phyloP scores from a whole-genome alignment of 2,113 vertebrate species.

The Proterorhinus semilunaris region DNA sequence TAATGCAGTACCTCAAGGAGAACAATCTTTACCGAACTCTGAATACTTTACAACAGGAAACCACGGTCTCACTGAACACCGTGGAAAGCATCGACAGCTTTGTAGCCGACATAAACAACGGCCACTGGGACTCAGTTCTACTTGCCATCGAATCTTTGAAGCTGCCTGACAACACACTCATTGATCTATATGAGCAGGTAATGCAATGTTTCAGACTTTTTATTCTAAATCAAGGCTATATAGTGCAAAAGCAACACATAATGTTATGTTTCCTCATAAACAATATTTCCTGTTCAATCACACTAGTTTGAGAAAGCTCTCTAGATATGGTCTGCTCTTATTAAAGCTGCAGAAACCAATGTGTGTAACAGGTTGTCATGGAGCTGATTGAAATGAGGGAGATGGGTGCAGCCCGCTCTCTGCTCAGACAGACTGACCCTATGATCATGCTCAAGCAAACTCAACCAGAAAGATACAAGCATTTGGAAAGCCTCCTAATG shows the following conservation, averaged over 20 bases:
- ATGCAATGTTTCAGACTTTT: neutral
- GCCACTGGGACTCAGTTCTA: constrained; percentile 97
- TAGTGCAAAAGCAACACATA: too few relatives aligned
- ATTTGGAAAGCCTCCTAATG: constrained; percentile 91
- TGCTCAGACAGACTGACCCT: constrained; percentile 93
- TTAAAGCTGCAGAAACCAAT: neutral
- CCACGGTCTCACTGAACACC: constrained; percentile 93
- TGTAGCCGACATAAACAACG: constrained; percentile 92
- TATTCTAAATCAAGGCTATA: neutral
- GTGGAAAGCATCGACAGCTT: constrained; percentile 99
- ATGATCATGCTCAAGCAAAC: constrained; percentile 99
- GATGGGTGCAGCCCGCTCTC: constrained; percentile 90
- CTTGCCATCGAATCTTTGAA: constrained; percentile 96
- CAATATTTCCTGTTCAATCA: neutral
- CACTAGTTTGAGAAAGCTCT: neutral
- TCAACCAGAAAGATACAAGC: constrained; percentile 89
- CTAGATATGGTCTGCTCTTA: neutral
- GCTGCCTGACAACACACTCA: constrained; percentile 93
- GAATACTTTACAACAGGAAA: constrained; percentile 92
- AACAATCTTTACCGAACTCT: constrained; percentile 92
- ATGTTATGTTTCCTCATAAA: neutral
- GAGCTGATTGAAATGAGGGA: constrained; percentile 96
- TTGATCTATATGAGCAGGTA: constrained; percentile 97
- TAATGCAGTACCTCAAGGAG: constrained; percentile 98
- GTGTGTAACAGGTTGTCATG: constrained; percentile 85